Evolutionary conservation across 1,140 invertebrate species (phyloP), one percentile per base, ranked within the genome.

Genomic region (Caenorhabditis remanei): DNA sequence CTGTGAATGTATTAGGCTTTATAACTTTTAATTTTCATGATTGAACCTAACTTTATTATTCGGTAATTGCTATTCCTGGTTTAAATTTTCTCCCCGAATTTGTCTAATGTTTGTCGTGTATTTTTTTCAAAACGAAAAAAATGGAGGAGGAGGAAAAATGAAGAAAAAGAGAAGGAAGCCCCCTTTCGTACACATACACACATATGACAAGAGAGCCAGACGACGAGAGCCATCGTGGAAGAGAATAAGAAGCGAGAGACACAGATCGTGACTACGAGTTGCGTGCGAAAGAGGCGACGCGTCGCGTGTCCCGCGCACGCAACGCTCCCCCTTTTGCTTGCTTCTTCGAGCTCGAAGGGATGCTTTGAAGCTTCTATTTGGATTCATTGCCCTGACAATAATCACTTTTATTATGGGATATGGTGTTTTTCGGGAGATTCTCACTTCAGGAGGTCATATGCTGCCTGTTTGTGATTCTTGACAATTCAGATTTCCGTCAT

Each of bases 281-380:
- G 71, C 71, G 71, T 79, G 71, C 71, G 71, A 79, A 79, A 79
- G 71, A 79, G 71, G 21, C 71, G 19, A 79, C 43, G 71, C 71
- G 71, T 48, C 71, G 71, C 71, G 71, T 79, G 71, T 79, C 71
- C 46, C n/a, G 43, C 71, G 71, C 71, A 43, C 63, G 63, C 63
- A 21, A 67, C 63, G n/a, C 41, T 11, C 16, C 48, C 21, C 32
- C 48, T 50, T 83, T 55, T 53, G 43, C 79, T 61, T 84, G 82
- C 56, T 61, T 58, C 56, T 41, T 41, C 82, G 53, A 58, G 53
- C 82, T 56, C 13, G 43, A 41, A n/a, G 16, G 55, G 58, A 11
- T 46, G 53, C 32, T 56, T n/a, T 58, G 11, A 41, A 41, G 82
- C 41, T 84, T 56, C n/a, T n/a, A 55, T 55, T 40, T 83, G 48